Evolutionary conservation across 2,113 vertebrate genomes (phyloP).

Genomic region (Myodes glareolus): DNA sequence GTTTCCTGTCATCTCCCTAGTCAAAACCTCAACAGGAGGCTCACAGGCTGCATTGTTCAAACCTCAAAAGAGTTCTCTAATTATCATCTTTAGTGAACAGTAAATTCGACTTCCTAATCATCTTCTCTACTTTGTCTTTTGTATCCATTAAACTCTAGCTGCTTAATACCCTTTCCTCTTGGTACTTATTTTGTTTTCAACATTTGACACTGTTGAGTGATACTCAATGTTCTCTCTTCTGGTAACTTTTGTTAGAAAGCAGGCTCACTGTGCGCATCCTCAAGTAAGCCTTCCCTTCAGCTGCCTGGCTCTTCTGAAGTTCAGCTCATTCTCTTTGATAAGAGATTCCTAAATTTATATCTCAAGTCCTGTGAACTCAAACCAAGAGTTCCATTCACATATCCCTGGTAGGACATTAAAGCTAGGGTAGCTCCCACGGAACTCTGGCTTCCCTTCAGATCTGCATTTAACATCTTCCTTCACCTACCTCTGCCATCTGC

Average conservation of each 20-base stretch:
- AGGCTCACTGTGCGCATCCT: background rate
- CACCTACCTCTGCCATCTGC: background rate
- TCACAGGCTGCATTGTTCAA: background rate
- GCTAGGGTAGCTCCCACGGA: background rate
- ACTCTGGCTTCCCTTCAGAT: background rate
- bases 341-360: background rate
- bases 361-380: background rate
- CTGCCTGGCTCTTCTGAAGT: background rate
- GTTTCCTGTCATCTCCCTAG: slow-evolving; percentile 7
- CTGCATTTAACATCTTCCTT: background rate
- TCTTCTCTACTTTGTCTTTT: background rate
- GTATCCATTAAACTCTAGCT: background rate
- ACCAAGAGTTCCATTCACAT: background rate
- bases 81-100: background rate
- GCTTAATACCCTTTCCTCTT: background rate
- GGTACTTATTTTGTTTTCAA: slow-evolving; percentile 4
- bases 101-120: background rate
- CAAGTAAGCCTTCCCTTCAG: background rate
- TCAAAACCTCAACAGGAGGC: background rate
- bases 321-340: background rate
- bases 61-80: background rate
- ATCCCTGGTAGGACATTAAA: background rate
- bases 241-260: background rate
- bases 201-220: background rate
- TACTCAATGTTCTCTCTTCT: background rate